A percentile compares a stretch with the other conserved stretches of the same genome.
Conservation (phyloP, 1,140 invertebrate genomes). For the Drosophila melanica region DNA sequence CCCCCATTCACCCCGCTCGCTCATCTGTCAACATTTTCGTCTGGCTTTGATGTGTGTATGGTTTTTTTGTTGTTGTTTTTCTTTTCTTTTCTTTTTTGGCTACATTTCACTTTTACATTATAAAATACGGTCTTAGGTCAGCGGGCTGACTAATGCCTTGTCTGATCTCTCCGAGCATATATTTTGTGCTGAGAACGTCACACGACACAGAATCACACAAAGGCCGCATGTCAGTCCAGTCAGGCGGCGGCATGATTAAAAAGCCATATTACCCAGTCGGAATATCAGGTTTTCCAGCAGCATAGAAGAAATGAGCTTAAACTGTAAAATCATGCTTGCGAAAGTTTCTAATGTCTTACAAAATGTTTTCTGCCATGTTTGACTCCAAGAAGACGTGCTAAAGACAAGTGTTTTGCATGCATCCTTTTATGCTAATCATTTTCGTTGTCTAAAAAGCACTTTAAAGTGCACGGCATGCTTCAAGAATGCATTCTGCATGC, state of each 20-base stretch:
- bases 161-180: neutral
- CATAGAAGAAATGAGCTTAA: neutral
- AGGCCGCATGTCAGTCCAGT: slow-evolving; percentile 65
- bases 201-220: slow-evolving; percentile 61
- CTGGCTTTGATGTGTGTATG: slow-evolving; percentile 42
- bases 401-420: neutral
- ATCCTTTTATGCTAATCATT: neutral
- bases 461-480: too few relatives aligned
- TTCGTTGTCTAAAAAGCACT: too few relatives aligned
- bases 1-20: neutral
- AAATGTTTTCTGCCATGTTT: neutral
- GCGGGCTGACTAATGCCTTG: slow-evolving; percentile 21
- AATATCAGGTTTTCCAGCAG: neutral
- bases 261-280: slow-evolving; percentile 2
- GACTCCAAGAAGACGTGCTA: neutral
- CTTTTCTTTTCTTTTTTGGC: slow-evolving; percentile 1
- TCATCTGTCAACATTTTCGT: slow-evolving; percentile 36
- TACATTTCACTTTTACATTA: slow-evolving; percentile 27
- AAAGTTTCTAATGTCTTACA: neutral
- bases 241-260: slow-evolving; percentile 43
- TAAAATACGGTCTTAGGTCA: slow-evolving; percentile 22
- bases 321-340: too few relatives aligned
- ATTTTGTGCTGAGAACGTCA: slow-evolving; percentile 32
- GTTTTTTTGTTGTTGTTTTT: neutral
- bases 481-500: neutral